Conservation (phyloP, 2,113 vertebrate species). For the Erpornis zantholeuca region DNA sequence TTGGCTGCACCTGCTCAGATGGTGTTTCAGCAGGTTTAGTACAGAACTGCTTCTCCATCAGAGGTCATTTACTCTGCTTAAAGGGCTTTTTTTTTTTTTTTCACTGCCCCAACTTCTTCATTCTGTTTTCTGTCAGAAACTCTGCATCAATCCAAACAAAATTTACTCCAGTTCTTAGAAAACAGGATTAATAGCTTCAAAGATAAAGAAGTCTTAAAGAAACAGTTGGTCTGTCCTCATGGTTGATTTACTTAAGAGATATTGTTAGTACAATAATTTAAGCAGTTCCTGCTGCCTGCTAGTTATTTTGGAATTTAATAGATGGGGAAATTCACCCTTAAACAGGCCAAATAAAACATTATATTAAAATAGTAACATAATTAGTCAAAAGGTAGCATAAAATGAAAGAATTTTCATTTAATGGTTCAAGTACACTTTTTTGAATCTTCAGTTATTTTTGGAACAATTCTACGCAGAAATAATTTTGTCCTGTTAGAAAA, state of each 20-base stretch:
- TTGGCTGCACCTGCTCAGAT: neutral
- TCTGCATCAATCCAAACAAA: neutral
- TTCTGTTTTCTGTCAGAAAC: neutral
- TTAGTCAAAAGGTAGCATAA: neutral
- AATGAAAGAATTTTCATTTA: neutral
- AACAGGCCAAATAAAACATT: neutral
- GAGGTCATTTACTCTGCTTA: neutral
- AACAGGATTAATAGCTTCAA: neutral
- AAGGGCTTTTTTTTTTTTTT: neutral
- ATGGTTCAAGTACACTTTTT: neutral
- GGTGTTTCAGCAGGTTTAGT: neutral
- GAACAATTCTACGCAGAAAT: neutral
- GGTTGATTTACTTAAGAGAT: neutral
- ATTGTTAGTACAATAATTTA: neutral
- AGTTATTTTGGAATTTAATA: neutral
- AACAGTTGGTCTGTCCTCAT: fast-evolving
- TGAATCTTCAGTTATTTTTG: neutral
- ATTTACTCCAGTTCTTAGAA: neutral
- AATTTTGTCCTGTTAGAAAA: neutral
- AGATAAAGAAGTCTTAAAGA: neutral
- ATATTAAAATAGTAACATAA: neutral
- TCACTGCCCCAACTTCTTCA: neutral
- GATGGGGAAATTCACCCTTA: neutral
- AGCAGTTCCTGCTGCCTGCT: neutral
- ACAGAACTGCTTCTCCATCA: neutral